Evolutionary conservation across 2,888 invertebrate genomes (phyloP), one percentile per base, ranked within the genome.

Genomic region (Lutraria lutraria): DNA sequence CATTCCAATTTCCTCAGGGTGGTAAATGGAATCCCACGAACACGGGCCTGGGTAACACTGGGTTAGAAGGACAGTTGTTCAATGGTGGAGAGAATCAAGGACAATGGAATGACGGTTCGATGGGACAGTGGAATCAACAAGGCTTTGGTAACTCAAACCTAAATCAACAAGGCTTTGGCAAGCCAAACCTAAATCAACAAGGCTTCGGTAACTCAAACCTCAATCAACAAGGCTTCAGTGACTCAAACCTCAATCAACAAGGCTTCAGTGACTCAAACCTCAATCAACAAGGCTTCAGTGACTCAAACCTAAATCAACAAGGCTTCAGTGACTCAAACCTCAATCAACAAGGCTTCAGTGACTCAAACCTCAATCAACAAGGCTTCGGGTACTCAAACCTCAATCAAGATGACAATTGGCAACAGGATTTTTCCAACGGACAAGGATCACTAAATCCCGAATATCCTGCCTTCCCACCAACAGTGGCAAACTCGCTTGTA

Each of bases 41-140:
- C 21, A 31, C 21, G 56, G 80, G 80, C 43, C 76, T 80, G 53
- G 76, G 76, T 21, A 72, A 84, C 52, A n/a, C 53, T 0, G 13
- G 12, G 2, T 19, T 3, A 15, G 76, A 34, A 19, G 76, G 43
- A 25, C 52, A 80, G 43, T 43, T 4, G 31, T 31, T 31, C 15
- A 2, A 31, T 31, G 34, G 43, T 19, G 31, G 31, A 2, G 13
- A 2, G 16, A 31, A 21, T 43, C 72, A 72, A 31, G 79, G 19
- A 0, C 79, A 79, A 34, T 79, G 31, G 31, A 80, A 80, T 21
- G n/a, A 13, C 21, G n/a, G 13, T 19, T 19, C 21, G 12, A 21
- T n/a, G 13, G 81, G 29, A 13, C 85, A 80, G 43, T 85, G 85
- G 85, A 16, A 76, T 21, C 53, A 76, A 25, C 72, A 52, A 76